Base-by-base conservation (phyloP, 2,888 invertebrate genomes). In the Callyntrura guangdongensis region DNA sequence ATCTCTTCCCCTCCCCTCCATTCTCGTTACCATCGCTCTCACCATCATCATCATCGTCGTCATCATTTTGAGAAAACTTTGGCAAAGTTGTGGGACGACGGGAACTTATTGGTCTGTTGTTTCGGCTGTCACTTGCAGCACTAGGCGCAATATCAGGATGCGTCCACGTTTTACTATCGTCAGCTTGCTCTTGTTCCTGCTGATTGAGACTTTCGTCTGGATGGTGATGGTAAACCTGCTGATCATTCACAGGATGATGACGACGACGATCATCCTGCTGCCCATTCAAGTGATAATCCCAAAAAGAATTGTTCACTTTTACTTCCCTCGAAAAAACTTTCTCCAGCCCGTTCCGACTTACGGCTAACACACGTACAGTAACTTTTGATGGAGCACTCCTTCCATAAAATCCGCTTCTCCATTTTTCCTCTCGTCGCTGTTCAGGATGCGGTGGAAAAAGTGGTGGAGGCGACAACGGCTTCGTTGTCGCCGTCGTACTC, bases 311-410 rank as follows among this genome's bases (percentile, higher is more conserved):
- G 81, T 86, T 86, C 86, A 89, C 82, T 79, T 69, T 25, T 61
- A 82, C 61, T 56, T 86, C 49, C 83, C 74, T 83, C 27, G 82
- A 90, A 77, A 88, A 92, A 90, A 92, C 88, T 92, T 92, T 92
- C 61, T 88, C 86, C 69, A 92, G 81, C 22, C 89, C 86, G 47
- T 85, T 5, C 22, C 79, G 47, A 64, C 61, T 90, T 59, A 92
- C 88, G 36, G 92, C 92, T 84, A 92, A 82, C 79, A 92, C 92
- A 56, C 81, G 56, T 11, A 92, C 64, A 61, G 74, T 87, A 67
- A 85, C 79, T 90, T 89, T 74, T 81, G 82, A 85, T 82, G 83
- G 91, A 20, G 82, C 72, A 87, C n/a, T 87, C 87, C 22, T n/a
- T 47, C 14, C 22, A 6, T 36, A 17, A 59, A 20, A 83, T 61